Conservation (phyloP, 2,113 vertebrate species). For the Dissostichus mawsoni region DNA sequence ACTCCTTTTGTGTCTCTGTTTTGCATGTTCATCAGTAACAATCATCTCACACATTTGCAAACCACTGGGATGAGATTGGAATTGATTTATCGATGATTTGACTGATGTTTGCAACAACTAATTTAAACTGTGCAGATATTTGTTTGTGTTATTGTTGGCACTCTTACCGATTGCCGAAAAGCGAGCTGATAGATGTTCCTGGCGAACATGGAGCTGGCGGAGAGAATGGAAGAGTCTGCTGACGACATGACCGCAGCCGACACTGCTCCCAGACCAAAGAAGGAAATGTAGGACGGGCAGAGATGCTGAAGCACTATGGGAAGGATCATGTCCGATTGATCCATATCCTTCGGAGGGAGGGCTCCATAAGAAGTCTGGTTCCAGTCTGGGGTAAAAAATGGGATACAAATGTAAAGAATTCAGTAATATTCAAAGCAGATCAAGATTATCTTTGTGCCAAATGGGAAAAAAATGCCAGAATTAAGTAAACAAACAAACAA, state of each 20-base stretch:
- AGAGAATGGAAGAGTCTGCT: conserved; percentile 97
- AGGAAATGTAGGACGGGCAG: conserved; percentile 93
- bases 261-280: conserved; percentile 95
- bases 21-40: not conserved
- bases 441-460: not conserved
- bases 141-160: not conserved
- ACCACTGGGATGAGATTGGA: not conserved
- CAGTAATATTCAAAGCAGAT: not conserved
- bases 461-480: not conserved
- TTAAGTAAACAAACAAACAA: not conserved
- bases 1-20: not conserved
- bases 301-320: conserved; percentile 96
- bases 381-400: conserved; percentile 86
- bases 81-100: conserved; percentile 1
- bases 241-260: conserved; percentile 98
- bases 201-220: conserved; percentile 98
- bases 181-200: conserved; percentile 97
- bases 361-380: conserved; percentile 91
- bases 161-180: conserved; percentile 94
- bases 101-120: conserved; percentile 2
- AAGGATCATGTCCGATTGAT: conserved; percentile 95
- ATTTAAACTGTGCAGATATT: not conserved
- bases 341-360: conserved; percentile 85
- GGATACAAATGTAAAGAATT: not conserved
- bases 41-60: not conserved